Evolutionary conservation across 2,113 vertebrate genomes (phyloP), one percentile per base, ranked within the genome.

Genomic region (Pluvianellus socialis): DNA sequence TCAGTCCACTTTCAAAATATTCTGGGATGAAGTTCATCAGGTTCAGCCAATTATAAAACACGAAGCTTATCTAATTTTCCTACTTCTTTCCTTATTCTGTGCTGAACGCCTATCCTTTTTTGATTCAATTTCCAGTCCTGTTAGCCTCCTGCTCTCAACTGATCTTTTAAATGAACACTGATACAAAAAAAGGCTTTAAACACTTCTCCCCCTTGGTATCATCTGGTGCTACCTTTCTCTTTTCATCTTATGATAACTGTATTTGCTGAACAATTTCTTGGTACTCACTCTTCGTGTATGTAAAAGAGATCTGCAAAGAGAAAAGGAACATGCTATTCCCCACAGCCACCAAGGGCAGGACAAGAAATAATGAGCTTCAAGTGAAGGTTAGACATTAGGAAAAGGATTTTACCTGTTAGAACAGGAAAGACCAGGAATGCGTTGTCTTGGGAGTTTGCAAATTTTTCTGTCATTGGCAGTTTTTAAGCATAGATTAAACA

Each of bases 31-130:
- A 88, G 93, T 92, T 96, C 93, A 90, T 96, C 96, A 95, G 85
- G 90, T 96, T 96, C 84, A 95, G 58, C 90, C 92, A 96, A 93
- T 97, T 97, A 93, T 93, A 92, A 85, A 94, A 90, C 87, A 95
- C 2, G 1, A 94, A 90, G 32, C 77, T 96, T 86, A 86, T 86
- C 58, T 96, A 94, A 94, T 94, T 97, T 97, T 88, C 81, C 93
- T 47, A 65, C 40, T 76, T 87, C 70, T 92, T 94, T 79, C 81
- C 5, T 95, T 94, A 85, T 90, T 95, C 66, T 73, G 4, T 85
- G 77, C 49, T 90, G 77, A 94, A 93, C 40, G 85, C 73, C 86
- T 71, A 77, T 77, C n/a, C 59, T 84, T 94, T 96, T 92, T 88
- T 27, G 3, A 94, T 88, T 94, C 75, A 79, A 38, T 90, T 96